Conservation (phyloP, 2,888 invertebrate species). For the Euspilapteryx auroguttella region DNA sequence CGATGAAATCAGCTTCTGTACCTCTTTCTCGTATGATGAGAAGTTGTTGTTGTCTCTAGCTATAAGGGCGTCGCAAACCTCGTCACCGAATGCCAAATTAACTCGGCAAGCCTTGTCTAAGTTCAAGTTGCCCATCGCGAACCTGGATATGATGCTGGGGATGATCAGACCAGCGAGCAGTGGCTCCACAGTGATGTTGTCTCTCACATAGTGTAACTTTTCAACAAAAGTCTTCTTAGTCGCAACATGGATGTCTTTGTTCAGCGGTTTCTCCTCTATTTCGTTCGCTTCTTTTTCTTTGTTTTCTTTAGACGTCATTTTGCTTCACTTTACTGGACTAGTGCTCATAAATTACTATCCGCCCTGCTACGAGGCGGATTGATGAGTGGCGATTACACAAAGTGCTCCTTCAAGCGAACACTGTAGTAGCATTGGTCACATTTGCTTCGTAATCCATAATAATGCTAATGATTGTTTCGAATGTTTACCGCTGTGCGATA, state of each 20-base stretch:
- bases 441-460: too few species aligned
- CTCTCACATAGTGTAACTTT: constrained; percentile 25
- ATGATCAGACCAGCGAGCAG: constrained; percentile 71
- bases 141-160: constrained; percentile 67
- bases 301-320: too few species aligned
- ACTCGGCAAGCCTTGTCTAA: constrained; percentile 48
- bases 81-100: constrained; percentile 28
- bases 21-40: constrained; percentile 63
- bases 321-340: too few species aligned
- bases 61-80: constrained; percentile 36
- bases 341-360: too few species aligned
- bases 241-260: constrained; percentile 14
- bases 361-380: too few species aligned
- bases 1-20: constrained; percentile 59
- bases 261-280: constrained; percentile 44
- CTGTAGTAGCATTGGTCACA: too few species aligned
- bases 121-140: constrained; percentile 64
- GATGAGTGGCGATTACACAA: too few species aligned
- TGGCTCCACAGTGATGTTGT: constrained; percentile 73
- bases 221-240: constrained; percentile 28
- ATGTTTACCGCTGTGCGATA: too few species aligned
- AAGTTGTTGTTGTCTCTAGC: constrained; percentile 49
- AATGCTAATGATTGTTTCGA: too few species aligned
- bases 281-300: too few species aligned
- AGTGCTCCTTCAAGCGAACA: too few species aligned